Conservation (phyloP, 2,888 invertebrate species). For the Byasa hedistus region DNA sequence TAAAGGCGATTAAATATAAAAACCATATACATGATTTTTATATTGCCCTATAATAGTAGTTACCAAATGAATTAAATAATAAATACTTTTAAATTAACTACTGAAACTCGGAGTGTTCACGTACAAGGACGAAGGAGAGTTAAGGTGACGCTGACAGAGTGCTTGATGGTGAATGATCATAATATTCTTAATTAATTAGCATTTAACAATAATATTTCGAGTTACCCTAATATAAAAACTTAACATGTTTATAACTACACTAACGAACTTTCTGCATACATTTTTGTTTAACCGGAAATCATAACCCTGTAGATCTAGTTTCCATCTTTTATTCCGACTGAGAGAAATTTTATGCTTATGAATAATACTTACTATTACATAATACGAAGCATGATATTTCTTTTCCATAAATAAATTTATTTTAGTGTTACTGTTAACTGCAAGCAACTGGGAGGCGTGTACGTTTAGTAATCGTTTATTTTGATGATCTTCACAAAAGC, state of each 20-base stretch:
- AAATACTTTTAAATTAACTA: not conserved
- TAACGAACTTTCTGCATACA: not conserved
- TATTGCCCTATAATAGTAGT: not conserved
- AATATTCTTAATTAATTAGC: too few species aligned
- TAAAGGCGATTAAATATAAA: too few species aligned
- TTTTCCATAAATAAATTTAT: not conserved
- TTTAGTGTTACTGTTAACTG: conserved; percentile 5
- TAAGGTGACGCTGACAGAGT: too few species aligned
- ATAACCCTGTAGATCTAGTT: not conserved
- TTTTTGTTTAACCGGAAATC: not conserved
- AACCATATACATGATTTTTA: not conserved
- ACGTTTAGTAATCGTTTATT: conserved; percentile 21
- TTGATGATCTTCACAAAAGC: conserved; percentile 14
- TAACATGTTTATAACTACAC: not conserved
- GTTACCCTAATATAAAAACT: not conserved
- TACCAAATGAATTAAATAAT: not conserved
- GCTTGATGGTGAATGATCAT: too few species aligned
- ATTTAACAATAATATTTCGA: not conserved
- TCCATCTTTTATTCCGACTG: too few species aligned
- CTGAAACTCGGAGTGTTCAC: not conserved
- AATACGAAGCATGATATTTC: not conserved
- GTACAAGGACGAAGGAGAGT: too few species aligned
- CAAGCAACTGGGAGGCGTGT: conserved; percentile 16
- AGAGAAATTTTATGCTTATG: not conserved
- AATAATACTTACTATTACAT: not conserved